Evolutionary conservation across 2,113 vertebrate genomes (phyloP), one percentile per base, ranked within the genome.

Genomic region (Grus americana): DNA sequence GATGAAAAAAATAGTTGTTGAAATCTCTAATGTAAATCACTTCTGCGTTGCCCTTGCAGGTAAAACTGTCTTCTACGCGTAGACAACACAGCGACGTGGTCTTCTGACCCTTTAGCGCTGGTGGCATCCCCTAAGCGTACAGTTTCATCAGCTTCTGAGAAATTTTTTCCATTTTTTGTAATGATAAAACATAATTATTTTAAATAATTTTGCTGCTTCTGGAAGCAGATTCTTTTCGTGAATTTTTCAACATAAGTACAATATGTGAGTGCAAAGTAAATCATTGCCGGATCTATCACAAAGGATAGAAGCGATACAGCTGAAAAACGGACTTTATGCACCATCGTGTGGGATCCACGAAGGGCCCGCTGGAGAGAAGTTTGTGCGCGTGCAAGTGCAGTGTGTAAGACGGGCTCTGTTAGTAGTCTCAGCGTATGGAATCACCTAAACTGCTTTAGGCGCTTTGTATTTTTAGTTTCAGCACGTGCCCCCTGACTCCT

Each of bases 261-360:
- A 15, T 34, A 15, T 3, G 21, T 0, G 4, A 67, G 36, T 65
- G 36, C 66, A 18, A 29, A 75, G 16, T 30, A 2, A 42, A 17
- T 23, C 2, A 1, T 7, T 16, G 11, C 10, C 7, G 9, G 14
- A 10, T 40, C 15, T 47, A 2, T 50, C 32, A 32, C 24, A 16
- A 62, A 67, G 26, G 21, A 13, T 5, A 4, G 1, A 21, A 52
- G 57, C 11, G 22, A 30, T 40, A 40, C 20, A 42, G n/a, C 7
- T 9, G 54, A 27, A 15, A 86, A 85, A 47, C 8, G 2, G 23
- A 10, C 19, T 66, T 70, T 0, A 3, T 11, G n/a, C 10, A 23
- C 18, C 13, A 2, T 15, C 0, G 0, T 2, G 11, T 36, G 24
- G 66, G 44, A 22, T 72, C 38, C 13, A 13, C 1, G 7, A 27